These are phyloP conservation scores for Auanema sp. DNA, from an alignment of 2,888 invertebrate species.

Conservation along the genomic window DNA sequence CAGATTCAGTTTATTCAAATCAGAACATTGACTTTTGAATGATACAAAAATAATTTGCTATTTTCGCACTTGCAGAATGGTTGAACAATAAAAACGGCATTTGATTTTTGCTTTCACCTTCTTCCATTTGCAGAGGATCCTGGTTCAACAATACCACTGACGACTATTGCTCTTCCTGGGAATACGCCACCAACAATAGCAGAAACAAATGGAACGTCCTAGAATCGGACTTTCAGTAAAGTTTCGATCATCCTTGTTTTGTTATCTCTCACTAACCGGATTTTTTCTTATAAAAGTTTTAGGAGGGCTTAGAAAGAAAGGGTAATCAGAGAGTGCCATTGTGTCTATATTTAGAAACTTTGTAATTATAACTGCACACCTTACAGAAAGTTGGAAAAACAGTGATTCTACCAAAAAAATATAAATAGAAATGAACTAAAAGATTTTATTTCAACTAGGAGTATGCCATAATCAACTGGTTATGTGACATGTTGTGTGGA, in stretches of 20 bases:
- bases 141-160: constrained; percentile 48
- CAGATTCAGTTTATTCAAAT: not conserved
- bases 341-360: too few species aligned
- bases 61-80: not conserved
- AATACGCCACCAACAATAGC: constrained; percentile 56
- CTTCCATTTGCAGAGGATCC: constrained; percentile 41
- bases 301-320: constrained; percentile 1
- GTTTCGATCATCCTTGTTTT: not conserved
- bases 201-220: constrained; percentile 53
- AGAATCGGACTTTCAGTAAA: constrained; percentile 15
- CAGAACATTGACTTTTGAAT: not conserved
- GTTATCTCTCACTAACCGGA: not conserved
- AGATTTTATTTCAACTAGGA: too few species aligned
- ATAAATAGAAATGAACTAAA: too few species aligned
- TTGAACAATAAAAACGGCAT: not conserved
- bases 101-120: constrained; percentile 17
- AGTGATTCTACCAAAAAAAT: too few species aligned
- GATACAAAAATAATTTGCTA: not conserved
- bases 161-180: constrained; percentile 49
- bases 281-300: constrained; percentile 8
- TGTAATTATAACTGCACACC: too few species aligned
- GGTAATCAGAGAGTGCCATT: too few species aligned
- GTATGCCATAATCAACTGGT: too few species aligned
- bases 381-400: too few species aligned
- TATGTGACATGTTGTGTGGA: too few species aligned